These are phyloP conservation scores for Ernsta delagoae DNA, from an alignment of 2,888 invertebrate genomes.

Conservation along the genomic window DNA sequence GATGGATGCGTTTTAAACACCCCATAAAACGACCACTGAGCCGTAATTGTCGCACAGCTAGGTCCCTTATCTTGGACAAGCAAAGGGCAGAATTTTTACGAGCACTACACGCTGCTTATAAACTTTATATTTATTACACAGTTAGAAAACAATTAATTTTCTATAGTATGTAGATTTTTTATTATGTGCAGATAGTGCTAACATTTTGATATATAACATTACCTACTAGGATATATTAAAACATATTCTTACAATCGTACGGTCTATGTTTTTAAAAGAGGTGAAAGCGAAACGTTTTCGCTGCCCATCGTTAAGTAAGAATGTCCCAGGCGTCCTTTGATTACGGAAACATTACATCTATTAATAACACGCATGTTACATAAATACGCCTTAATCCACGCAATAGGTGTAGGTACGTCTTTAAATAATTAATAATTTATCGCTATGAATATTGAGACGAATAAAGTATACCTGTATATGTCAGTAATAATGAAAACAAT, in stretches of 20 bases:
- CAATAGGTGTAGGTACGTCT: neutral
- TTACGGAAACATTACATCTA: slow-evolving; percentile 20
- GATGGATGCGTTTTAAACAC: slow-evolving; percentile 65
- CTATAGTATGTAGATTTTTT: too few relatives aligned
- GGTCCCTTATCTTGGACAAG: slow-evolving; percentile 50
- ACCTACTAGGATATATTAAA: too few relatives aligned
- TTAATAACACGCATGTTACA: slow-evolving; percentile 5
- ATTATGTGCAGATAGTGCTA: too few relatives aligned
- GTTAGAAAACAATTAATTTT: too few relatives aligned
- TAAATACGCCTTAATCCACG: slow-evolving; percentile 3
- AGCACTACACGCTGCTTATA: slow-evolving; percentile 43
- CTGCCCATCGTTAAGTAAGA: slow-evolving; percentile 17
- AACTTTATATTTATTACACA: neutral
- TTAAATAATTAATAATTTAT: neutral
- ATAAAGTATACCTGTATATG: too few relatives aligned
- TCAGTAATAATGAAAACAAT: too few relatives aligned
- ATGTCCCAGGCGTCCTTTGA: slow-evolving; percentile 21
- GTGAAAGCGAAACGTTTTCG: slow-evolving; percentile 14
- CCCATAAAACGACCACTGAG: slow-evolving; percentile 72
- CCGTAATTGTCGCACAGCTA: slow-evolving; percentile 65
- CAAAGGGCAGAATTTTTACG: slow-evolving; percentile 63
- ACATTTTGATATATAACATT: too few relatives aligned
- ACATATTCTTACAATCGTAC: too few relatives aligned
- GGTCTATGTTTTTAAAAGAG: slow-evolving; percentile 1
- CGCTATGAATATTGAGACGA: neutral